Evolutionary conservation across 1,140 invertebrate species (phyloP).

Genomic region (fruit fly (Drosophila melanogaster)): DNA sequence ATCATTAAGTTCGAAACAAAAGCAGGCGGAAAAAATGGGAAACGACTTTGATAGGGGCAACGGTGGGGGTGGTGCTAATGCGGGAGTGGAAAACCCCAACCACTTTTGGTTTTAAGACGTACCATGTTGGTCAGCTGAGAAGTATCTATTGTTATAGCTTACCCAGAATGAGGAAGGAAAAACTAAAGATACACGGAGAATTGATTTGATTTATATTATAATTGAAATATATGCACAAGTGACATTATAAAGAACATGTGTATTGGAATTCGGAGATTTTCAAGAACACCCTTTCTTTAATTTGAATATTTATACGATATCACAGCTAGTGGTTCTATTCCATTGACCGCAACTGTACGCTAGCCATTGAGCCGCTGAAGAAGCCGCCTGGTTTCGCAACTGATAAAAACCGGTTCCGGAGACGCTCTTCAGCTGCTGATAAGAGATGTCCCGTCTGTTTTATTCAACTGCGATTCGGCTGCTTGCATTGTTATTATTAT

Average conservation of each 20-base stretch:
- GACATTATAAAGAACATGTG: no score
- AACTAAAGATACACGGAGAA: not conserved
- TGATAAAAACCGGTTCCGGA: conserved; percentile 74
- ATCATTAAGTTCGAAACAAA: conserved; percentile 8
- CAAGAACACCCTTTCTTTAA: no score
- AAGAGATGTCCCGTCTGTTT: conserved; percentile 31
- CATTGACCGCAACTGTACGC: conserved; percentile 3
- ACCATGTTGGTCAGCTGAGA: conserved; percentile 4
- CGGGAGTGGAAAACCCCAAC: conserved; percentile 24
- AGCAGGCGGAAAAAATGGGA: not conserved
- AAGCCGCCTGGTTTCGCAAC: conserved; percentile 62
- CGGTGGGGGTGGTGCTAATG: not conserved
- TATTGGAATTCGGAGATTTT: no score
- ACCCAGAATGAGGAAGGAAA: not conserved
- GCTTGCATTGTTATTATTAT: conserved; percentile 48
- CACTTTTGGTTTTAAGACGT: conserved; percentile 46
- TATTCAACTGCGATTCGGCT: conserved; percentile 16
- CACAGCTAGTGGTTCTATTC: not conserved
- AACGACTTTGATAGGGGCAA: not conserved
- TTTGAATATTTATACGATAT: no score
- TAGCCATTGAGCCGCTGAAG: conserved; percentile 19
- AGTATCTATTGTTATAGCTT: not conserved
- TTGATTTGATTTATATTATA: not conserved
- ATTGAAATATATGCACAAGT: no score
- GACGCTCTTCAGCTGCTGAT: conserved; percentile 35